These are phyloP conservation scores for Caenorhabditis angaria DNA, from an alignment of 2,888 invertebrate species.

Conservation along the genomic window DNA sequence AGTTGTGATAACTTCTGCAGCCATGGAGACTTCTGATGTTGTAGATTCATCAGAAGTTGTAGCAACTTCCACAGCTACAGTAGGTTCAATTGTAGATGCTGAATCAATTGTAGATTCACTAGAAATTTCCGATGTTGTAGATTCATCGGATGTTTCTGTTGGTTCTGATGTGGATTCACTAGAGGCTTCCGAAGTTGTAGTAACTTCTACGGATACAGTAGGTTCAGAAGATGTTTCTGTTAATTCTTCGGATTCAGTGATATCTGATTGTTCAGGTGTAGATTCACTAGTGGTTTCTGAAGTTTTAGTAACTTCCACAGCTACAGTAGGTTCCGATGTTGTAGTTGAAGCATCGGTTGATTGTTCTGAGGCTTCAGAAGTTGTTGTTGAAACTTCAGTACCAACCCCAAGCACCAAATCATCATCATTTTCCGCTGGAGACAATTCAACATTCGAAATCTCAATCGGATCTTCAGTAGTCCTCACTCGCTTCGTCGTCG, in stretches of 20 bases:
- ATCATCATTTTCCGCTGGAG: neutral
- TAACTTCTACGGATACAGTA: neutral
- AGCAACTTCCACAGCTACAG: neutral
- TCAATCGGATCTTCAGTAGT: slow-evolving; percentile 9
- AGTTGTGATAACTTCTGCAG: too few relatives aligned
- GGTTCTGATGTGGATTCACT: neutral
- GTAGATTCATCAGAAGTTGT: too few relatives aligned
- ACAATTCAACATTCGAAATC: neutral
- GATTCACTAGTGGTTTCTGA: neutral
- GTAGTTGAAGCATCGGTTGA: too few relatives aligned
- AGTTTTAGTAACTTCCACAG: neutral
- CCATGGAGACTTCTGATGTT: too few relatives aligned
- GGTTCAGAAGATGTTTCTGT: too few relatives aligned
- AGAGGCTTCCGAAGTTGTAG: neutral
- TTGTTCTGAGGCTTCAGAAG: too few relatives aligned
- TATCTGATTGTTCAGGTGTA: neutral
- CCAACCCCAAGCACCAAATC: too few relatives aligned
- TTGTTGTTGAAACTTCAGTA: neutral
- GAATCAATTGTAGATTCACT: too few relatives aligned
- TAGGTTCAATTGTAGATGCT: neutral
- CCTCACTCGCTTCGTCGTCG: slow-evolving; percentile 35
- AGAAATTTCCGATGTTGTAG: too few relatives aligned
- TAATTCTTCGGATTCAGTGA: too few relatives aligned
- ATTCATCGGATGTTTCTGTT: too few relatives aligned
- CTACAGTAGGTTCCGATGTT: too few relatives aligned